Evolutionary conservation across 2,113 vertebrate species (phyloP).

Genomic region (Tautogolabrus adspersus): DNA sequence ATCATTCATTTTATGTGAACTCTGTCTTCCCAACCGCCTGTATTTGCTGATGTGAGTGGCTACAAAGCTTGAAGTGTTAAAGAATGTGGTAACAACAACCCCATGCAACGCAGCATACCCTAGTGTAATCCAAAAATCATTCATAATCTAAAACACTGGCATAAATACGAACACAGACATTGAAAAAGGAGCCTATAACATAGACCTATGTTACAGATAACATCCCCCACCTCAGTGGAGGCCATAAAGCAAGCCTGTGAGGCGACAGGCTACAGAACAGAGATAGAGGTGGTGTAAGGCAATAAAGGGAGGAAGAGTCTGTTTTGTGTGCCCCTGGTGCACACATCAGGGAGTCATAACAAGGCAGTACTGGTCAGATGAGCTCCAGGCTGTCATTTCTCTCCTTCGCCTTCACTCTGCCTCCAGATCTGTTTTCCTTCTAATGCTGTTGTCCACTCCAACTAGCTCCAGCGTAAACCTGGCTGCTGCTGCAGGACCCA

Average conservation of each 20-base stretch:
- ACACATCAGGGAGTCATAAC: constrained; percentile 79
- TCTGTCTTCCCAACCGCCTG: neutral
- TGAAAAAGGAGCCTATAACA: constrained; percentile 27
- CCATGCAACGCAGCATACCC: neutral
- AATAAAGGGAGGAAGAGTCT: constrained; percentile 74
- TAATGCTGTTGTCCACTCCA: constrained; percentile 74
- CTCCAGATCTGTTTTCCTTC: constrained; percentile 70
- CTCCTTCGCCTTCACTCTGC: constrained; percentile 72
- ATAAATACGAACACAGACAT: constrained; percentile 37
- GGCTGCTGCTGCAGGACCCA: constrained; percentile 50
- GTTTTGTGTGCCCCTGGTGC: constrained; percentile 70
- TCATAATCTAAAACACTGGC: constrained; percentile 18
- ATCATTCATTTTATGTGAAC: neutral
- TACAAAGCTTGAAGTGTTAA: neutral
- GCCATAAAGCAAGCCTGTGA: constrained; percentile 66
- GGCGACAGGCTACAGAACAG: constrained; percentile 61
- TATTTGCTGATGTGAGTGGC: neutral
- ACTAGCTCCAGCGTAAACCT: constrained; percentile 63
- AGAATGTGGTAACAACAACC: constrained; percentile 3
- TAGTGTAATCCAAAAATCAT: constrained; percentile 13
- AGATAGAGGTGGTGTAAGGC: constrained; percentile 69
- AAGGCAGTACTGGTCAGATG: constrained; percentile 74
- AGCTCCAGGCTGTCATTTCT: constrained; percentile 78
- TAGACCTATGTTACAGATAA: constrained; percentile 37
- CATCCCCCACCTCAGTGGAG: constrained; percentile 45